Base-by-base conservation (phyloP, 2,113 vertebrate species). In the Callaeas wilsoni region DNA sequence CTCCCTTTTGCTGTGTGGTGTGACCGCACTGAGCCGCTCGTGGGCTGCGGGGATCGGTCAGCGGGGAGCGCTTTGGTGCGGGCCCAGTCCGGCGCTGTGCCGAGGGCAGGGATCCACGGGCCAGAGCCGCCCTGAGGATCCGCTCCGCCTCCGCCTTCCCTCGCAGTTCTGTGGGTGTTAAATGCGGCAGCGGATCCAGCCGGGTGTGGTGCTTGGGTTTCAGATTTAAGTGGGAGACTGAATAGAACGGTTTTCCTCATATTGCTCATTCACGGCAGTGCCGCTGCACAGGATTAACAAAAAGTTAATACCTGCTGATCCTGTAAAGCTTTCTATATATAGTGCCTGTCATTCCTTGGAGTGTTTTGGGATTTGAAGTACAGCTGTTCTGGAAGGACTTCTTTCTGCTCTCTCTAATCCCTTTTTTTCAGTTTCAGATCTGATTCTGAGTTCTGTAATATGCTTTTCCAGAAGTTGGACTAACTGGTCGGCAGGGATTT, bases 261-360 rank as follows among this genome's bases (percentile, higher is more conserved):
- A 29, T 62, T 79, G 65, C 81, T 76, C 57, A 5, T 69, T 93
- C 67, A 20, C 2, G 16, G 44, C 44, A 12, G 32, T n/a, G 80
- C 46, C 11, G 18, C 63, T 74, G 46, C 27, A 8, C 11, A 52
- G 56, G 96, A 93, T 94, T 95, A 96, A 74, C 84, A 55, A 78
- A 81, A 81, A 96, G 91, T 85, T 95, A 93, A 95, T 95, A 73
- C 95, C 87, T 78, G 37, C 91, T 97, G 94, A 97, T 79, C 95
- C 93, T 53, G 33, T 93, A 93, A 94, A 90, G 89, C 94, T 83
- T 87, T 85, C 96, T 97, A 93, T 94, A 82, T 87, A 89, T 95
- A 97, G 91, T 29, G 35, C 13, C 69, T 82, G 50, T 15, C 53
- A 4, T 76, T 82, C 84, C 87, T 75, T 76, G 37, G 25, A 41